Percentiles rank a stretch among this genome's conserved stretches.
Conservation (phyloP, 2,888 invertebrate species). For the Sinelater perroti region DNA sequence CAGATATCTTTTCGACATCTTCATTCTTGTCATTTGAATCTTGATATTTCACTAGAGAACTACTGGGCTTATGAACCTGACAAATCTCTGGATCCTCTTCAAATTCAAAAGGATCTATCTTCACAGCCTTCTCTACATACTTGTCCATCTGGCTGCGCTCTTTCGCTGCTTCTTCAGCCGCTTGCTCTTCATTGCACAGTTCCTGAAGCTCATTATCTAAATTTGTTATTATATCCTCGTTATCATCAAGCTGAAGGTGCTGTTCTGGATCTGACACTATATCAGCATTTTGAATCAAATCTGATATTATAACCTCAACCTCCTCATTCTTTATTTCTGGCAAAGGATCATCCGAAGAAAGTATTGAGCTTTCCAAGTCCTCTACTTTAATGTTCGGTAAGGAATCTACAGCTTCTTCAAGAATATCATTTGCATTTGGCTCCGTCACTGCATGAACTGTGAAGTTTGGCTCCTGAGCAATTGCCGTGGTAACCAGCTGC, state of each 20-base stretch:
- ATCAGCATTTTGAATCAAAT: constrained; percentile 64
- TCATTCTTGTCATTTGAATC: constrained; percentile 38
- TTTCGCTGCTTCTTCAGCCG: constrained; percentile 44
- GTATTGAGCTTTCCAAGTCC: constrained; percentile 61
- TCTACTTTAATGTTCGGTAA: constrained; percentile 58
- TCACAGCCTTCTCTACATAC: constrained; percentile 36
- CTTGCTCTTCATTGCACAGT: constrained; percentile 52
- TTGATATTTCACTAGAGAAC: constrained; percentile 30
- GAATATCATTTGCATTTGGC: constrained; percentile 39
- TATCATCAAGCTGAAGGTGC: constrained; percentile 56
- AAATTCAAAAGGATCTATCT: constrained; percentile 59
- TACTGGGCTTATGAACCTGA: constrained; percentile 44
- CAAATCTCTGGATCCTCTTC: constrained; percentile 57
- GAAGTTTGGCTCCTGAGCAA: constrained; percentile 46
- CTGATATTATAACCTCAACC: constrained; percentile 65
- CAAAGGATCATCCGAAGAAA: constrained; percentile 61
- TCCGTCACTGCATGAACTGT: constrained; percentile 45
- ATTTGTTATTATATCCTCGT: constrained; percentile 58
- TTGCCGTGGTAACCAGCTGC: constrained; percentile 62
- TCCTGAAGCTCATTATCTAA: constrained; percentile 56
- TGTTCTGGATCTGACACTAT: constrained; percentile 59
- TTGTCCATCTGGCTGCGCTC: constrained; percentile 18
- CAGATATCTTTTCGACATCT: not conserved
- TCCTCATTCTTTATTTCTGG: constrained; percentile 65
- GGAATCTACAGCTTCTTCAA: constrained; percentile 52